A percentile compares a stretch with the other conserved stretches of the same genome.
Conservation (phyloP, 1,140 invertebrate species). For the Caenorhabditis latens region DNA sequence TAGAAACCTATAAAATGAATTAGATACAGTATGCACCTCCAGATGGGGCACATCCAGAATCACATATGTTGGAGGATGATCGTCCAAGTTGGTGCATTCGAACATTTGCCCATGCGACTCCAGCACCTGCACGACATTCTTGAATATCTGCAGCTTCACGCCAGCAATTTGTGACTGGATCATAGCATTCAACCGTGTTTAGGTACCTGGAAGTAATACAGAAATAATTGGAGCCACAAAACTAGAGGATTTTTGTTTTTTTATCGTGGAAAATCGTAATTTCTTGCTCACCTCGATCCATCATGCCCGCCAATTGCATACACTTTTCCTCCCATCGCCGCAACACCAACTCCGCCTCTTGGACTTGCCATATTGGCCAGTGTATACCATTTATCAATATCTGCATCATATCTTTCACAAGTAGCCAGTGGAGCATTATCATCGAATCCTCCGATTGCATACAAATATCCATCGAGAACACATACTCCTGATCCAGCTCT, state of each 20-base stretch:
- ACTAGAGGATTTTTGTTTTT: background rate
- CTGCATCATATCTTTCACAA: conserved; percentile 86
- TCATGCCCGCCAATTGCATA: conserved; percentile 80
- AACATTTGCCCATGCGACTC: conserved; percentile 80
- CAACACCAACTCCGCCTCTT: conserved; percentile 78
- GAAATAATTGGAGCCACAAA: too few species aligned
- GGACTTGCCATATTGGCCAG: conserved; percentile 86
- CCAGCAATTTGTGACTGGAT: conserved; percentile 78
- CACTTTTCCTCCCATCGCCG: conserved; percentile 74
- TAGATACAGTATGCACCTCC: conserved; percentile 53
- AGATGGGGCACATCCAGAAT: conserved; percentile 59
- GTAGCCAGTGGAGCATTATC: conserved; percentile 90
- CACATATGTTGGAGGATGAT: background rate
- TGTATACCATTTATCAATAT: conserved; percentile 86
- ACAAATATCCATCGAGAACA: conserved; percentile 81
- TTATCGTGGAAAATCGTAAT: background rate
- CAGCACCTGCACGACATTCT: conserved; percentile 73
- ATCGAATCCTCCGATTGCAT: conserved; percentile 92
- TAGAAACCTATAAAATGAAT: background rate
- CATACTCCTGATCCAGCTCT: conserved; percentile 71
- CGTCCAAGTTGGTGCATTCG: conserved; percentile 7
- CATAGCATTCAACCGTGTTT: conserved; percentile 79
- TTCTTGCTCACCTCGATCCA: conserved; percentile 67
- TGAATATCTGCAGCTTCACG: conserved; percentile 75
- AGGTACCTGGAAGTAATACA: conserved; percentile 75